Evolutionary conservation across 2,113 vertebrate genomes (phyloP), one percentile per base, ranked within the genome.

Genomic region (Hippocampus guttulatus): DNA sequence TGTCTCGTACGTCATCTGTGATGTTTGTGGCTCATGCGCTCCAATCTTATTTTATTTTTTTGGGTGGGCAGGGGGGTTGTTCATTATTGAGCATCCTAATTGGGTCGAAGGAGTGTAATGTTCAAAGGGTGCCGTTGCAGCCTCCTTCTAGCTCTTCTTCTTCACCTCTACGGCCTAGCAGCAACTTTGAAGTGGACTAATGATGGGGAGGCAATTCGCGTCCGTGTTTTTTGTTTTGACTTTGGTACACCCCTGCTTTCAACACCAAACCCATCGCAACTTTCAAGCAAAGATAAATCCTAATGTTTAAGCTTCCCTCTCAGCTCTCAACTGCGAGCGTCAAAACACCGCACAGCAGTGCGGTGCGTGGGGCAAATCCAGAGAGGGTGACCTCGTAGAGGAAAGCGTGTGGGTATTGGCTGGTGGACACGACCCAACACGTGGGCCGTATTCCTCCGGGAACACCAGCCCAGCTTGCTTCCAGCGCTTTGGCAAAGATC

Each of bases 121-220:
- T 88, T 90, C 84, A 90, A 86, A 90, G 84, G 78, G 75, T 83
- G 68, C 78, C 54, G 77, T 73, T 68, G 51, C 74, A 49, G 63
- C 41, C 72, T 78, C 88, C 86, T 80, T 15, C 66, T 0, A 86
- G 87, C 74, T 60, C 57, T 7, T 65, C 75, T 80, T 79, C 84
- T 88, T 88, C 88, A 89, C 90, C 90, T 87, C 82, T 75, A 74
- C 85, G 63, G 65, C 84, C 77, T 84, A 78, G 54, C 80, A 73
- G 75, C 78, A 87, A 84, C 83, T 87, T 83, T 88, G 86, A 91
- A 88, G 88, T 87, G 71, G 82, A 83, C 84, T 89, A 89, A 89
- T 85, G 89, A 91, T 85, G 49, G 68, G 75, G 58, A 78, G 78
- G 83, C 83, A 79, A 71, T 40, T 20, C 21, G 21, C 23, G 82